Evolutionary conservation across 2,888 invertebrate species (phyloP).

Genomic region (Oxystoma pomonae): DNA sequence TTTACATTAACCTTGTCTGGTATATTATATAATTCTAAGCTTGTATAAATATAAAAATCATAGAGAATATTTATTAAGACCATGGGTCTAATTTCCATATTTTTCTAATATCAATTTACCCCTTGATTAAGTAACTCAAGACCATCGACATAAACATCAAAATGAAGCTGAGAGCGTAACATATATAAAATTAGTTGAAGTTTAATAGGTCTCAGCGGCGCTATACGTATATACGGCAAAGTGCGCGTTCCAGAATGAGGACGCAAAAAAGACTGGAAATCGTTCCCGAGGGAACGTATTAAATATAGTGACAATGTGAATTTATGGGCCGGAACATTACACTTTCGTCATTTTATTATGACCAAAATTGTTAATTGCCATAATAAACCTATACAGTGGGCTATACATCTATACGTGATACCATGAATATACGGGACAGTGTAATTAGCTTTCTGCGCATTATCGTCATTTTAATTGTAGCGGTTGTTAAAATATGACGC

Average conservation of each 20-base stretch:
- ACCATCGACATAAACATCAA: background rate
- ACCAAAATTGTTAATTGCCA: background rate
- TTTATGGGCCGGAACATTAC: background rate
- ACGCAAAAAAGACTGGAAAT: slow-evolving; percentile 20
- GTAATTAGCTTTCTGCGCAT: background rate
- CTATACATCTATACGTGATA: background rate
- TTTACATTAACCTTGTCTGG: too few relatives aligned
- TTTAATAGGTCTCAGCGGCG: slow-evolving; percentile 31
- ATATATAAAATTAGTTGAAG: slow-evolving; percentile 33
- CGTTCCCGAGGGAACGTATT: slow-evolving; percentile 30
- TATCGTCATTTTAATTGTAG: background rate
- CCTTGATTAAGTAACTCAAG: background rate
- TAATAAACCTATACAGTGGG: background rate
- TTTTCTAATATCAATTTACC: too few relatives aligned
- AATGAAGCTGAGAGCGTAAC: background rate
- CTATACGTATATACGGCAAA: slow-evolving; percentile 31
- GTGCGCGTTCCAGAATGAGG: slow-evolving; percentile 20
- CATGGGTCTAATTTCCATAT: too few relatives aligned
- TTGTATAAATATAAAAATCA: too few relatives aligned
- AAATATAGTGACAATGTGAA: slow-evolving; percentile 11
- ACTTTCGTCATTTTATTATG: background rate
- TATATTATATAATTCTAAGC: too few relatives aligned
- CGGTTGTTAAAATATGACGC: background rate
- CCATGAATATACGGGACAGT: background rate
- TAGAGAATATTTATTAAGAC: too few relatives aligned